Evolutionary conservation across 2,888 invertebrate species (phyloP), one percentile per base, ranked within the genome.

Genomic region (Gerris lacustris): DNA sequence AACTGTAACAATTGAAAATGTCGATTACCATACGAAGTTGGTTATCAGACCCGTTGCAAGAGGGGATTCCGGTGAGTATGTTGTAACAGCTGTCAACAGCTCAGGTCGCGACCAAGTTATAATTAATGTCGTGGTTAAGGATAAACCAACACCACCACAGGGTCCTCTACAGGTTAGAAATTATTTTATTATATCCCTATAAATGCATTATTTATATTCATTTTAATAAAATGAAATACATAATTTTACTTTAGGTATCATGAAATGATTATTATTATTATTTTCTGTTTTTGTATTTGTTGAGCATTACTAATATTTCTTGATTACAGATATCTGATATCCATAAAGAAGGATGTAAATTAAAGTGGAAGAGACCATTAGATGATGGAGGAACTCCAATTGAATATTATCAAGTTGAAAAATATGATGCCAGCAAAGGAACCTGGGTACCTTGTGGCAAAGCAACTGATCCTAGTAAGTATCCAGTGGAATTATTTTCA

Each of bases 321-420:
- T 66, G n/a, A 17, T 75, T 80, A 70, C 78, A 82, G 77, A 79
- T 86, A 63, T 88, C 90, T 15, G 95, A 96, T 80, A 88, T 97
- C 6, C 93, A 92, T 82, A 92, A 93, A 78, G 93, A 96, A 77
- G 94, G 95, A 5, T 95, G 94, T 76, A 92, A 93, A 74, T 86
- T 97, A 72, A 92, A 94, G 79, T 97, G 97, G 97, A 95, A 96
- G 81, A 85, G 94, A 69, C 96, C 96, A 1, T 88, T 89, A 78
- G 96, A 96, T 82, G 96, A 97, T 81, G 96, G 96, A 66, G 96
- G 55, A 55, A 87, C 88, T 74, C 96, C 96, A 47, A 92, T 97
- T 79, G 94, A 94, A 79, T 94, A 95, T 79, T 99, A 96, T 83
- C 90, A 96, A 80, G 88, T 99, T 67, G 98, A 99, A 80, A 96